Evolutionary conservation across 2,888 invertebrate genomes (phyloP).

Genomic region (Drosophila yooni): DNA sequence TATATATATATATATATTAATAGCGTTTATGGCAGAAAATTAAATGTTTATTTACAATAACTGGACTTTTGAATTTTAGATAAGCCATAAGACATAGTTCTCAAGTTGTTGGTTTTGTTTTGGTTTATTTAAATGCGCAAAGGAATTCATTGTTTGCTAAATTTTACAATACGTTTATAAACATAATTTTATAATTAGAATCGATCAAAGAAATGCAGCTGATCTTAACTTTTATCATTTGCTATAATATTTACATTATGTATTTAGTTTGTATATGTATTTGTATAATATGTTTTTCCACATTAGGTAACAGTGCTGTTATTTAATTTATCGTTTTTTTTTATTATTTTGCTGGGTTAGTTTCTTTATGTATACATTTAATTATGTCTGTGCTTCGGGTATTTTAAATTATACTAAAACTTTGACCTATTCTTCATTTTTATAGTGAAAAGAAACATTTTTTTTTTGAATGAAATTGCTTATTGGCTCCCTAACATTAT

Average conservation of each 20-base stretch:
- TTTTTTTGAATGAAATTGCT: slow-evolving; percentile 6
- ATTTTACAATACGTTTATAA: slow-evolving; percentile 10
- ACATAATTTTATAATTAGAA: slow-evolving; percentile 31
- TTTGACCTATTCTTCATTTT: slow-evolving; percentile 2
- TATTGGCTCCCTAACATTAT: slow-evolving; percentile 19
- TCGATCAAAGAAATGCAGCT: slow-evolving; percentile 39
- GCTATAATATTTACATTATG: slow-evolving; percentile 67
- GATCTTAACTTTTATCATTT: slow-evolving; percentile 39
- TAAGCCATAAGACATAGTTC: slow-evolving; percentile 29
- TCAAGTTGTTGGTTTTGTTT: slow-evolving; percentile 11
- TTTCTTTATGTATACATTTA: slow-evolving; percentile 26
- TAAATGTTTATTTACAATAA: slow-evolving; percentile 68
- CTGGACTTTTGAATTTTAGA: slow-evolving; percentile 39
- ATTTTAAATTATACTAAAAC: slow-evolving; percentile 24
- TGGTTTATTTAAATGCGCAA: slow-evolving; percentile 42
- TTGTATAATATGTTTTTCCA: slow-evolving; percentile 48
- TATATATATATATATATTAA: slow-evolving; percentile 39
- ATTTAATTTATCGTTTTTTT: not conserved
- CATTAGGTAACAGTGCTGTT: slow-evolving; percentile 64
- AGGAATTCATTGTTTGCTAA: slow-evolving; percentile 30
- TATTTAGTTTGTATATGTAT: slow-evolving; percentile 40
- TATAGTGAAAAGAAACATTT: slow-evolving; percentile 7
- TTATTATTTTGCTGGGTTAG: slow-evolving; percentile 29
- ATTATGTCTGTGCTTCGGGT: slow-evolving; percentile 26
- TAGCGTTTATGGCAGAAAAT: slow-evolving; percentile 59